Evolutionary conservation across 2,113 vertebrate genomes (phyloP), one percentile per base, ranked within the genome.

Genomic region (Takifugu bimaculatus): DNA sequence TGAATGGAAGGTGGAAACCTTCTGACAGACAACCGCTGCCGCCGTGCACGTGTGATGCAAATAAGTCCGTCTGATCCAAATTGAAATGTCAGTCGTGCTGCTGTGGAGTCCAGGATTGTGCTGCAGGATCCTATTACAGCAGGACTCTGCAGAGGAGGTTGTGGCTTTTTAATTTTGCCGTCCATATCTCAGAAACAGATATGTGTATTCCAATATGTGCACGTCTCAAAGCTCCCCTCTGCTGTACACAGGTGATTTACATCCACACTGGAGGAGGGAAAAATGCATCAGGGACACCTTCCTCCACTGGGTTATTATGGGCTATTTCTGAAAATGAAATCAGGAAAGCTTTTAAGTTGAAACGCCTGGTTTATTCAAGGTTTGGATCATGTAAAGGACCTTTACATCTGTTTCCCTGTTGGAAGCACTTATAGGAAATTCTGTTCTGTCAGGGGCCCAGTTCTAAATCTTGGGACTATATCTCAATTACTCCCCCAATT

Each of bases 401-500:
- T 25, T 42, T 54, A 27, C 45, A 48, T 70, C 49, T 39, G 35
- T 66, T 68, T 60, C 55, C 25, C 26, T 50, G 63, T 68, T 63
- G 58, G 63, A 68, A 51, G 60, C 4, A 2, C 32, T 5, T 39
- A 4, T 10, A 39, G 35, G 7, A 39, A 39, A 39, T 32, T 32
- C 7, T 5, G 7, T 32, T 32, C 29, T 32, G 3, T 32, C 29
- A 32, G 29, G 4, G 29, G 7, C 29, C 7, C 29, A 32, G 5
- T 32, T 32, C 29, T 32, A 32, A 32, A 6, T 32, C 79, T 85
- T 83, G 63, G 70, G 48, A 83, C 79, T 75, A 77, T 70, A 68
- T 78, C 63, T 67, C 57, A 77, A 72, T 81, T 75, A 81, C 50
- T 52, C 57, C 57, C 20, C 57, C 72, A 20, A 75, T 81, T 79